Conservation (phyloP, 2,888 invertebrate genomes). For the Axea sp. region DNA sequence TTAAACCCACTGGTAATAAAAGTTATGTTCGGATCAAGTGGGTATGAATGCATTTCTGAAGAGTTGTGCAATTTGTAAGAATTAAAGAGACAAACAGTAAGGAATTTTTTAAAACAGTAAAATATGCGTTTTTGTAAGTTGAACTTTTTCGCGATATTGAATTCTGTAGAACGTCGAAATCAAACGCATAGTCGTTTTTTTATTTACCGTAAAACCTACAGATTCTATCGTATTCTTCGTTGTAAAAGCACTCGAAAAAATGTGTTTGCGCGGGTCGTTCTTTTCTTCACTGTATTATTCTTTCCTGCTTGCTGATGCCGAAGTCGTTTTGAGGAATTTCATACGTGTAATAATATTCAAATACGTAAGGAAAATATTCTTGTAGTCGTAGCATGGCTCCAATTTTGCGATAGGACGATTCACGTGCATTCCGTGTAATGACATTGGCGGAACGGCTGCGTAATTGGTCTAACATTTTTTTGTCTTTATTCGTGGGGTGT, state of each 20-base stretch:
- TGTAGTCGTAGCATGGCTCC: conserved; percentile 58
- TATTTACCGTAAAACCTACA: conserved; percentile 17
- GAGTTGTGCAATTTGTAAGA: too few species aligned
- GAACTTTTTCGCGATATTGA: neutral
- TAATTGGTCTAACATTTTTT: too few species aligned
- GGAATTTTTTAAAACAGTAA: too few species aligned
- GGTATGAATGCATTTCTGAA: too few species aligned
- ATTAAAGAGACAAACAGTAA: too few species aligned
- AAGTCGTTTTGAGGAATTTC: conserved; percentile 39
- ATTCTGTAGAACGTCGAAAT: conserved; percentile 10
- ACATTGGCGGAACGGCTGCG: conserved; percentile 2
- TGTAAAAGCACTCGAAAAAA: conserved; percentile 26
- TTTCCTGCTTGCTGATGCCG: conserved; percentile 32
- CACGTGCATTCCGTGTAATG: too few species aligned
- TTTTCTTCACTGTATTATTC: conserved; percentile 20
- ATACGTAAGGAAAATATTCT: conserved; percentile 63
- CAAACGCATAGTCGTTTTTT: neutral
- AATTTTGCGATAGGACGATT: too few species aligned
- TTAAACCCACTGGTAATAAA: too few species aligned
- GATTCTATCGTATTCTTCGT: neutral
- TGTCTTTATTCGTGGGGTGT: too few species aligned
- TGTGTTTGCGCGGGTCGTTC: conserved; percentile 15
- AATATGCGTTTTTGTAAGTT: too few species aligned
- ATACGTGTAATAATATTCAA: conserved; percentile 43
- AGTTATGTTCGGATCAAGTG: too few species aligned